Evolutionary conservation across 2,113 vertebrate genomes (phyloP).

Genomic region (Spilogale gracilis): DNA sequence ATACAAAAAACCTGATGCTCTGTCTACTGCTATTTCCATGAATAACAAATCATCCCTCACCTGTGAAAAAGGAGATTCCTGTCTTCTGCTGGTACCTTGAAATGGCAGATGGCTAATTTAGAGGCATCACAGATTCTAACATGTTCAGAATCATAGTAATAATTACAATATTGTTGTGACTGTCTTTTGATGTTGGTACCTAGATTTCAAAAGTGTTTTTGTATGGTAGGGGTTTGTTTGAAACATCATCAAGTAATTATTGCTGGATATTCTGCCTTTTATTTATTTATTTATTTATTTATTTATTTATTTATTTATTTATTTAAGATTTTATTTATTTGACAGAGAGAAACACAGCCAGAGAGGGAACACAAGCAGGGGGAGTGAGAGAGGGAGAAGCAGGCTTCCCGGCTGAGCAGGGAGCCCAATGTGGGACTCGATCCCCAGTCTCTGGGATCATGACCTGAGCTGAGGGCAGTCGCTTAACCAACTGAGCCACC

Average conservation of each 20-base stretch:
- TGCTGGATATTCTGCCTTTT: not conserved
- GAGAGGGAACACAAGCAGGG: no score
- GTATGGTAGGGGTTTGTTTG: not conserved
- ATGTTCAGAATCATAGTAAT: not conserved
- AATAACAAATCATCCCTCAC: not conserved
- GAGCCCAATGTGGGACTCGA: no score
- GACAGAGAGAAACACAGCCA: no score
- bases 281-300: no score
- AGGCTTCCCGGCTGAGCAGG: no score
- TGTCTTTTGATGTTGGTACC: not conserved
- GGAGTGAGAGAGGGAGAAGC: no score
- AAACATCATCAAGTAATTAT: not conserved
- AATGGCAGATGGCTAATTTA: not conserved
- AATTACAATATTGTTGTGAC: not conserved
- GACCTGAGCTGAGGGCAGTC: no score
- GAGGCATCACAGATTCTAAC: not conserved
- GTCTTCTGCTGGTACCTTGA: not conserved
- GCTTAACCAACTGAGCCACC: no score
- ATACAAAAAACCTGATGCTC: not conserved
- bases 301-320: no score
- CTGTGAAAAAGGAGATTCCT: not conserved
- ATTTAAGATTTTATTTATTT: no score
- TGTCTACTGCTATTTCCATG: not conserved
- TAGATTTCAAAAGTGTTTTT: not conserved
- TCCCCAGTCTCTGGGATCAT: no score